phyloP scores from a whole-genome alignment of 2,888 invertebrate species.

The Drosophila hawaiiensis region DNA sequence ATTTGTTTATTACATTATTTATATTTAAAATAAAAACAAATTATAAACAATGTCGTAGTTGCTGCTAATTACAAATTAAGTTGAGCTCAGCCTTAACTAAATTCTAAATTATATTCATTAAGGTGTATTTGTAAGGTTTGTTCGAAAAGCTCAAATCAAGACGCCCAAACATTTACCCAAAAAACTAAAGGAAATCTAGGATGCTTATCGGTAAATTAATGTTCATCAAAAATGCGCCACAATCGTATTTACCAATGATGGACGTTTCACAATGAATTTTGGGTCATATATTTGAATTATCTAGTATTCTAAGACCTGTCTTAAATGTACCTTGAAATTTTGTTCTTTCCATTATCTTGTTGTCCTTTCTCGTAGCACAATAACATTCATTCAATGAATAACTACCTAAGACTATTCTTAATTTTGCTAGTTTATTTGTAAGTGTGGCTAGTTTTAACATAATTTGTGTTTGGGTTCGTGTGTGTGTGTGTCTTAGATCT shows the following conservation, averaged over 20 bases:
- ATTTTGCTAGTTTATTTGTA: background rate
- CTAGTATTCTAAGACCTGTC: background rate
- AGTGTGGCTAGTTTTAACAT: slow-evolving; percentile 8
- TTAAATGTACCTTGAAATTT: slow-evolving; percentile 14
- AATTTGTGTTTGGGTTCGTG: slow-evolving; percentile 2
- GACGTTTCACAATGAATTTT: slow-evolving; percentile 4
- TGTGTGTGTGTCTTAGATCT: slow-evolving; percentile 32
- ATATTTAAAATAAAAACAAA: slow-evolving; percentile 42
- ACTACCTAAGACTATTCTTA: slow-evolving; percentile 15
- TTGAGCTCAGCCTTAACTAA: slow-evolving; percentile 33
- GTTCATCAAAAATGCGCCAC: slow-evolving; percentile 7
- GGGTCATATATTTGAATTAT: slow-evolving; percentile 17
- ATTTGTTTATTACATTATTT: slow-evolving; percentile 57
- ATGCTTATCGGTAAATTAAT: slow-evolving; percentile 17
- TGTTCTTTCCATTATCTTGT: background rate
- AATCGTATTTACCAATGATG: slow-evolving; percentile 12
- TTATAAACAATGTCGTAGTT: slow-evolving; percentile 10
- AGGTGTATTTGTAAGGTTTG: slow-evolving; percentile 3
- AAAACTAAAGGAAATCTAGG: background rate
- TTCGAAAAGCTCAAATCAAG: slow-evolving; percentile 6
- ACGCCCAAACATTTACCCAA: slow-evolving; percentile 20
- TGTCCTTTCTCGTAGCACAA: background rate
- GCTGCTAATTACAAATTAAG: slow-evolving; percentile 12
- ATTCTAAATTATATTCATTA: slow-evolving; percentile 2
- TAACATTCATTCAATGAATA: slow-evolving; percentile 28